Conservation (phyloP, 2,113 vertebrate genomes). For the Istiophorus platypterus region DNA sequence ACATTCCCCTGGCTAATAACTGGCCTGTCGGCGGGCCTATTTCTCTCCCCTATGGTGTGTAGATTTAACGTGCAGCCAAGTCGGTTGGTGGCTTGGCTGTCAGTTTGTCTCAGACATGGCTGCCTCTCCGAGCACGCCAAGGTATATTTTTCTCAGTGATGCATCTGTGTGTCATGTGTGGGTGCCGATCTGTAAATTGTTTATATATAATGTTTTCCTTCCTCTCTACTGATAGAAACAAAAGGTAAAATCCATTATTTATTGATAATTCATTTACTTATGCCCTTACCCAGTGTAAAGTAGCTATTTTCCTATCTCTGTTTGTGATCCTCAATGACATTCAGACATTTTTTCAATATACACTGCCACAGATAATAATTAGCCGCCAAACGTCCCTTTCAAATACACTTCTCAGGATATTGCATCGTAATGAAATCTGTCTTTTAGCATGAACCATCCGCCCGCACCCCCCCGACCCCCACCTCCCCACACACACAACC, state of each 20-base stretch:
- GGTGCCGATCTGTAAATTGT: constrained; percentile 34
- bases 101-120: constrained; percentile 59
- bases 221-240: constrained; percentile 32
- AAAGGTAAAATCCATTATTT: constrained; percentile 58
- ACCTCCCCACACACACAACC: too few relatives aligned
- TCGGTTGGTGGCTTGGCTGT: constrained; percentile 60
- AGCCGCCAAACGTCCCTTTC: constrained; percentile 42
- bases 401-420: constrained; percentile 64
- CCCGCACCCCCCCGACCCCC: neutral
- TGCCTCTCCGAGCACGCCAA: constrained; percentile 27
- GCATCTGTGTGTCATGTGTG: constrained; percentile 21
- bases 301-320: constrained; percentile 34
- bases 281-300: constrained; percentile 27
- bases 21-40: constrained; percentile 64
- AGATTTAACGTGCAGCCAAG: constrained; percentile 70
- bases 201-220: constrained; percentile 39
- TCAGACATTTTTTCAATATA: constrained; percentile 58
- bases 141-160: constrained; percentile 22
- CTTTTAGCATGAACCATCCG: constrained; percentile 55
- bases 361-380: constrained; percentile 59
- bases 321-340: constrained; percentile 37
- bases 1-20: constrained; percentile 78
- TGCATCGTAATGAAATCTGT: constrained; percentile 76
- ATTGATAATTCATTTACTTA: constrained; percentile 61
- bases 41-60: constrained; percentile 59